Evolutionary conservation across 2,888 invertebrate genomes (phyloP), one percentile per base, ranked within the genome.

Genomic region (Antitype chi): DNA sequence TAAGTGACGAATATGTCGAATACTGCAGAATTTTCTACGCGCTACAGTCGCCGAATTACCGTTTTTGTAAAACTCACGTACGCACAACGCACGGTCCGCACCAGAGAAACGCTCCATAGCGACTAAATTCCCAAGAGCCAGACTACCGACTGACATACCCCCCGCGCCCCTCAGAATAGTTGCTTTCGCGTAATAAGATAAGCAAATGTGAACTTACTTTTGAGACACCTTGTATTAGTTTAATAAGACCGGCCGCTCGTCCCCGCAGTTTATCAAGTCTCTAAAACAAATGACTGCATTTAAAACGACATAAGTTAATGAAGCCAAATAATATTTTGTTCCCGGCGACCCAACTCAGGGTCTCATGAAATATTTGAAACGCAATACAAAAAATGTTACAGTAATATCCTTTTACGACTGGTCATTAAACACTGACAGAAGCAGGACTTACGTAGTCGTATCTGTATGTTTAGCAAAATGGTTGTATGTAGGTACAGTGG

Each of bases 381-480:
- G 74, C 72, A 84, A 85, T 89, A 87, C 82, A 88, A 91, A 91
- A 92, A 91, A 91, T 90, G 82, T 89, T 89, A 91, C 89, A 82
- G 87, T 90, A 91, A 91, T 92, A 90, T 88, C 86, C 89, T 88
- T 93, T 93, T 93, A 93, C 90, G 92, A 90, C 82, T 82, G 86
- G 85, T 89, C 91, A 92, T 94, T 93, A 93, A 93, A 92, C 92
- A 93, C 91, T 92, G 93, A 93, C 93, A 92, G 85, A 84, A 82
- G 78, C 91, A 92, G 89, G 83, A 85, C 84, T 88, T 85, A 85
- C 80, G 81, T 74, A 60, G 77, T 82, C 79, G 13, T 47, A 47
- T 77, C 79, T 74, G 74, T 80, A 64, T 86, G 78, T 75, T 78
- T 68, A 59, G 87, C 78, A 81, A 88, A 89, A 83, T 85, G 76